Conservation (phyloP, 2,113 vertebrate genomes). For the Rynchops niger region DNA sequence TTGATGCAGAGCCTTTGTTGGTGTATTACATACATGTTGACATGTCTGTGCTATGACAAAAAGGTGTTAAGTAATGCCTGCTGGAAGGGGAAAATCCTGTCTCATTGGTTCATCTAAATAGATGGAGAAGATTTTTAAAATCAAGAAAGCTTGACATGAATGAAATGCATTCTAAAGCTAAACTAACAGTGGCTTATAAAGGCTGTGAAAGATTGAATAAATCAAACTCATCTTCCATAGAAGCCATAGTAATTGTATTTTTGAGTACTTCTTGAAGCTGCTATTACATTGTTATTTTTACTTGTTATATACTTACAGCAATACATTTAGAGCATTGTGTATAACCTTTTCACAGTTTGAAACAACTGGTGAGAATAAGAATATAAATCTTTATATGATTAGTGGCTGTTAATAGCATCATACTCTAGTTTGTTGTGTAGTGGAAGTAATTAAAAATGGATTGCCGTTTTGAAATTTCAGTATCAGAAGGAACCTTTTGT, state of each 20-base stretch:
- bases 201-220: background rate
- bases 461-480: background rate
- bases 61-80: background rate
- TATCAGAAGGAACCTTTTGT: background rate
- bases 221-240: background rate
- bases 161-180: background rate
- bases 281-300: background rate
- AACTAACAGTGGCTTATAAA: background rate
- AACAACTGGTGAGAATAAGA: background rate
- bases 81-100: background rate
- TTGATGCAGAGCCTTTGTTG: background rate
- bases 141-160: background rate
- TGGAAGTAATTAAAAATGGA: background rate
- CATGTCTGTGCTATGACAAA: background rate
- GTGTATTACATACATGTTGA: background rate
- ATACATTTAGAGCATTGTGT: background rate
- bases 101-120: background rate
- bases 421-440: background rate
- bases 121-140: background rate
- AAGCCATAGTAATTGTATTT: background rate
- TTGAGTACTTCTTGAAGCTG: background rate
- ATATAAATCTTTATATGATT: background rate
- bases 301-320: background rate
- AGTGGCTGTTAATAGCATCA: background rate
- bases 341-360: background rate